phyloP scores from a whole-genome alignment of 2,113 vertebrate genomes.

The Myiopsitta monachus region DNA sequence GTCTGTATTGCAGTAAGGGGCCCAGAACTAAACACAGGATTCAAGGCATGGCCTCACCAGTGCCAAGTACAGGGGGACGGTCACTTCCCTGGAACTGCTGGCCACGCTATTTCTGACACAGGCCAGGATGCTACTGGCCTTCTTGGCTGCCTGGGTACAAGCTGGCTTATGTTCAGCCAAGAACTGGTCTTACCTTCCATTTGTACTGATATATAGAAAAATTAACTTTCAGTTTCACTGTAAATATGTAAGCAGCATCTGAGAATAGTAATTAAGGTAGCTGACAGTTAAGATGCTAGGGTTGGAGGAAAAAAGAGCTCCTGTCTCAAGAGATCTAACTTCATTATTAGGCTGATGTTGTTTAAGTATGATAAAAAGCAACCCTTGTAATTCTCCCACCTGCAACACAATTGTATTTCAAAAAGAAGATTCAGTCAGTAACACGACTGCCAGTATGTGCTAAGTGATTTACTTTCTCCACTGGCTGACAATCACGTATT shows the following conservation, averaged over 20 bases:
- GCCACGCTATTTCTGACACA: fast-evolving
- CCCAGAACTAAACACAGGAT: background rate
- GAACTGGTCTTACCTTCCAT: background rate
- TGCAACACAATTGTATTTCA: background rate
- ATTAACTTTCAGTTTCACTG: background rate
- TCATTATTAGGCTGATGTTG: background rate
- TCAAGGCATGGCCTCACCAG: background rate
- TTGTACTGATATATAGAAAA: background rate
- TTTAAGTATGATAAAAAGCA: background rate
- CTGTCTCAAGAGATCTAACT: background rate
- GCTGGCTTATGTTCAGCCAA: background rate
- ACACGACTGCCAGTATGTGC: background rate
- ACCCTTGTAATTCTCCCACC: background rate
- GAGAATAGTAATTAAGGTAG: background rate
- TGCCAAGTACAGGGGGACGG: fast-evolving
- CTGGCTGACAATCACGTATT: background rate
- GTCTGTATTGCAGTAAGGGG: fast-evolving
- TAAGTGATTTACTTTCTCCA: background rate
- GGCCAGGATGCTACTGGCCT: fast-evolving
- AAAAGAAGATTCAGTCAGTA: background rate
- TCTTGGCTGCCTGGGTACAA: background rate
- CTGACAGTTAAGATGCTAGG: background rate
- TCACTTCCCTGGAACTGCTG: background rate
- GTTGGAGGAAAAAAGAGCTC: background rate
- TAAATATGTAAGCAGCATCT: background rate